Conservation (phyloP, 2,797 vertebrate genomes). For the Diglossa cyanea region DNA sequence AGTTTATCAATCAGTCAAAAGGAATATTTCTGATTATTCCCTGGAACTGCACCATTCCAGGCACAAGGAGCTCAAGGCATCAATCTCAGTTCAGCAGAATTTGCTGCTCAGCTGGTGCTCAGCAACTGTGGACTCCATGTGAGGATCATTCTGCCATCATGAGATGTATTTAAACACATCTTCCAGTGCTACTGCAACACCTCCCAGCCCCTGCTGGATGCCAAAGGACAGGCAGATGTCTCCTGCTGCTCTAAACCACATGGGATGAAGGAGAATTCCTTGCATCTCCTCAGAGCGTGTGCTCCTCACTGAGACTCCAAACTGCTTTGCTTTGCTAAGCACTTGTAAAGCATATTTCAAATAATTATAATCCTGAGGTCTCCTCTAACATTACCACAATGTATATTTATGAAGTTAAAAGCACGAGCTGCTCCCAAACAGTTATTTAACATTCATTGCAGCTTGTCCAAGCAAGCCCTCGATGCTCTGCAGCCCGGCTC, state of each 20-base stretch:
- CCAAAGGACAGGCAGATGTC: neutral
- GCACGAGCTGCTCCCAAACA: constrained; percentile 25
- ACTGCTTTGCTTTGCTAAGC: constrained; percentile 22
- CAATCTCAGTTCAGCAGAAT: neutral
- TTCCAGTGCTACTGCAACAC: neutral
- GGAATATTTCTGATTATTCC: neutral
- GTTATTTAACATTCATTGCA: constrained; percentile 39
- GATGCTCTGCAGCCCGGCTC: neutral
- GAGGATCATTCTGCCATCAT: neutral
- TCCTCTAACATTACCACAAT: constrained; percentile 37
- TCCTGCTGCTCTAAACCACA: neutral
- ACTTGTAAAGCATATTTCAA: constrained; percentile 24
- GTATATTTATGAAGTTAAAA: constrained; percentile 56
- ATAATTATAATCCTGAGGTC: constrained; percentile 54
- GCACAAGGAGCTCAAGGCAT: neutral
- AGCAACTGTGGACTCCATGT: neutral
- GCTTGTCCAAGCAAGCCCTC: constrained; percentile 67
- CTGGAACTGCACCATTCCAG: neutral
- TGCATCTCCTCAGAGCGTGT: neutral
- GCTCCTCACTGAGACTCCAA: neutral
- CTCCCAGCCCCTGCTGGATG: neutral
- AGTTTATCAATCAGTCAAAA: neutral
- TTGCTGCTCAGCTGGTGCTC: neutral
- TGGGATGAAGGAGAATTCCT: neutral
- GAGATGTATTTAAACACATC: neutral